Conservation (phyloP, 2,888 invertebrate genomes). For the Amphipoea oculea region DNA sequence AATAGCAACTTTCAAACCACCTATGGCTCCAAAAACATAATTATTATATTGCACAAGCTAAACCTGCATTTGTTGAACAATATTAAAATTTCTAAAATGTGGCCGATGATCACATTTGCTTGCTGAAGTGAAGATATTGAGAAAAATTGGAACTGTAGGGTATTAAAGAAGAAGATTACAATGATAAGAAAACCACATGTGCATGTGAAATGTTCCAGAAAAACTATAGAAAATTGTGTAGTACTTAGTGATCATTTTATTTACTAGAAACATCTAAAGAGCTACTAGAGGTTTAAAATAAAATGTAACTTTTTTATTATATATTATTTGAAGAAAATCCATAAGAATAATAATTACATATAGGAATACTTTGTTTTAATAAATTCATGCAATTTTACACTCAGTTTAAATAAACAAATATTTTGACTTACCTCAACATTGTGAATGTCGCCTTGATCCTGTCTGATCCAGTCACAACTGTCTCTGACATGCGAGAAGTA, state of each 20-base stretch:
- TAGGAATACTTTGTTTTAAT: not conserved
- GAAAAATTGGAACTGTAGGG: too few species aligned
- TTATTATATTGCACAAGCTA: not conserved
- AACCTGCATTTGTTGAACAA: not conserved
- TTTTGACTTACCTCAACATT: slow-evolving; percentile 58
- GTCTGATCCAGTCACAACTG: slow-evolving; percentile 52
- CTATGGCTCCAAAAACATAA: too few species aligned
- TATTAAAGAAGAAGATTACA: slow-evolving; percentile 15
- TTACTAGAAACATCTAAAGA: not conserved
- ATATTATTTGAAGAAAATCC: not conserved
- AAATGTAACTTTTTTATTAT: not conserved
- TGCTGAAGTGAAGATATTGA: not conserved
- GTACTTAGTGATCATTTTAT: not conserved
- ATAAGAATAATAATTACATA: not conserved
- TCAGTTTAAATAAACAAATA: not conserved
- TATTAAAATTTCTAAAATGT: not conserved
- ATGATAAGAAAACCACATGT: slow-evolving; percentile 15
- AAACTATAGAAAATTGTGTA: not conserved
- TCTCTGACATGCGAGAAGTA: slow-evolving; percentile 2
- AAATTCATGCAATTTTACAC: not conserved
- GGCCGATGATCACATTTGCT: not conserved
- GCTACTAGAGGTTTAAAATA: not conserved
- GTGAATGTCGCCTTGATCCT: slow-evolving; percentile 33
- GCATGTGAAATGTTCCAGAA: not conserved
- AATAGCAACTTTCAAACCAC: not conserved